Base-by-base conservation (phyloP, 2,888 invertebrate species). In the Agrilus cyanescens region DNA sequence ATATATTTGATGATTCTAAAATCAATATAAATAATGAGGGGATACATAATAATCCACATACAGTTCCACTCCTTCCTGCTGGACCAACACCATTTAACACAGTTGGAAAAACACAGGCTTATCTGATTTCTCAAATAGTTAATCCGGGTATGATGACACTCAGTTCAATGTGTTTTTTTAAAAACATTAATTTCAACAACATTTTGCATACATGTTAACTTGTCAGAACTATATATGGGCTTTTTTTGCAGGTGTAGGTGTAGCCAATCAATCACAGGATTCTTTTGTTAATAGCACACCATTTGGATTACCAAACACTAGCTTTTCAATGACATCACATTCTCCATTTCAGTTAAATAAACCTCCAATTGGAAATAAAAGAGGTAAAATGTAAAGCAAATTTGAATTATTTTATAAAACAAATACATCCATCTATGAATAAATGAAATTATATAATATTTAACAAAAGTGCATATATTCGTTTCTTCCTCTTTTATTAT, bases 321-420 rank as follows among this genome's bases (percentile, higher is more conserved):
- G 40, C 30, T 53, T 65, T 2, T 53, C 57, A 4, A 53, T 56
- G 37, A 51, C 59, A n/a, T 54, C 57, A 5, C 50, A 53, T 30
- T 46, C 50, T n/a, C 55, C 60, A 53, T 82, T 82, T 66, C 79
- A 80, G 56, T 70, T 83, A 33, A 82, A 82, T 65, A 82, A 81
- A 56, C 83, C 83, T 20, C 82, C 82, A 18, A 59, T 69, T 30
- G 75, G 76, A 40, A 74, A 71, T 46, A 84, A 84, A 62, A 69
- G 82, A 47, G 79, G 78, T 46, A 82, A 82, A 57, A 78, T 80
- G 46, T 61, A 51, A 51, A 39, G 29, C 32, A 32, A 40, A 25
- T n/a, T 25, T 25, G 10, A 1, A 25, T 25, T 25, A 25, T 10
- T 25, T 25, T 25, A 2, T 25, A 25, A 10, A 25, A 25, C 10